Evolutionary conservation across 2,888 invertebrate species (phyloP).

Genomic region (Volucella bombylans): DNA sequence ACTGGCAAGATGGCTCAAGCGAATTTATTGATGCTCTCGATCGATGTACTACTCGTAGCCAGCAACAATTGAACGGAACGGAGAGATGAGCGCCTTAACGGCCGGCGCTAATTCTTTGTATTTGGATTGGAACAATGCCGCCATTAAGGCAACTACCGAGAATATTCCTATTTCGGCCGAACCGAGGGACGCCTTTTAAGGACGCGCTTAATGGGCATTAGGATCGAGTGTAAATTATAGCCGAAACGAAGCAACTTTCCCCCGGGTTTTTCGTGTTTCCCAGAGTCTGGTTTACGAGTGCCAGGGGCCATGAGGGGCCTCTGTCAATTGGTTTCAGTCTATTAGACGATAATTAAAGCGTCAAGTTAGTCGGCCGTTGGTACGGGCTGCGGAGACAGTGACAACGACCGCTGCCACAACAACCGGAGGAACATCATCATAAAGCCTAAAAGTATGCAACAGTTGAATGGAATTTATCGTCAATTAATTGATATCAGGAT

Average conservation of each 20-base stretch:
- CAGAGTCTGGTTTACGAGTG: constrained; percentile 48
- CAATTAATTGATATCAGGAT: constrained; percentile 74
- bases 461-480: constrained; percentile 72
- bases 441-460: constrained; percentile 70
- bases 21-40: constrained; percentile 67
- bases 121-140: constrained; percentile 70
- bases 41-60: constrained; percentile 1
- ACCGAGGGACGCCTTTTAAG: constrained; percentile 63
- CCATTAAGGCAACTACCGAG: constrained; percentile 17
- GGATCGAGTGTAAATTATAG: constrained; percentile 67
- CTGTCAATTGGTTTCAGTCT: constrained; percentile 37
- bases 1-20: constrained; percentile 44
- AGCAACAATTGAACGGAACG: constrained; percentile 31
- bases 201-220: constrained; percentile 65
- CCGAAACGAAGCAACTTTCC: constrained; percentile 56
- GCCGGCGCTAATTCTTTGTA: constrained; percentile 64
- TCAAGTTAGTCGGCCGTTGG: constrained; percentile 48
- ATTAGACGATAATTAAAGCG: constrained; percentile 71
- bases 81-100: constrained; percentile 32
- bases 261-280: constrained; percentile 16
- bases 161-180: constrained; percentile 27
- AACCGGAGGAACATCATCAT: constrained; percentile 30
- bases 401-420: neutral
- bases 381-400: neutral
- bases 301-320: constrained; percentile 43